phyloP scores from a whole-genome alignment of 1,140 invertebrate genomes.

The Neoseiulus cucumeris region DNA sequence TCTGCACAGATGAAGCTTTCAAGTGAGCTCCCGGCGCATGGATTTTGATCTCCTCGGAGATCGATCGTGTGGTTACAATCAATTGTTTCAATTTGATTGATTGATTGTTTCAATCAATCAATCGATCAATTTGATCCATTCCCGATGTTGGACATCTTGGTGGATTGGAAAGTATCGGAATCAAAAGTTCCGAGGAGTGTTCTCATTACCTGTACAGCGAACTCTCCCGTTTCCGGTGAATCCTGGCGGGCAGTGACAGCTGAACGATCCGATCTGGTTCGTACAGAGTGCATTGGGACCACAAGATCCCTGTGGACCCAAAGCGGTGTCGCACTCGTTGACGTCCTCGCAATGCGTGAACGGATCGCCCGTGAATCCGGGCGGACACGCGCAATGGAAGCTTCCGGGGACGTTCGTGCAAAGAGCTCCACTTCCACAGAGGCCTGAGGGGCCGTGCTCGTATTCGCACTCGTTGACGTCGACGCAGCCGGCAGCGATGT shows the following conservation, averaged over 20 bases:
- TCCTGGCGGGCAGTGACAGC: conserved; percentile 23
- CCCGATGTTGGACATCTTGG: no score
- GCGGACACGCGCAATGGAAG: conserved; percentile 50
- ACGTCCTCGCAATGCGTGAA: conserved; percentile 42
- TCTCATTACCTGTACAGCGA: conserved; percentile 18
- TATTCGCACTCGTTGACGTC: conserved; percentile 30
- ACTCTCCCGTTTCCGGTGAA: conserved; percentile 22
- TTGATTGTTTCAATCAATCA: no score
- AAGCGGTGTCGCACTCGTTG: conserved; percentile 62
- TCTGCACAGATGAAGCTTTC: conserved; percentile 30
- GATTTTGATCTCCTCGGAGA: no score
- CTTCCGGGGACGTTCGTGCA: conserved; percentile 49
- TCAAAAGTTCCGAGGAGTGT: no score
- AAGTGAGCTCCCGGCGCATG: no score
- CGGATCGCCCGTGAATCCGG: conserved; percentile 38
- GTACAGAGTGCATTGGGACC: conserved; percentile 60
- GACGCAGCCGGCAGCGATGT: conserved; percentile 59
- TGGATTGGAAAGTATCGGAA: no score
- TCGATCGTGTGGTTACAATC: no score
- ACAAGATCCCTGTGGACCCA: conserved; percentile 56
- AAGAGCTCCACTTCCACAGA: conserved; percentile 48
- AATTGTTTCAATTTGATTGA: no score
- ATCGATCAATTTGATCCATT: no score
- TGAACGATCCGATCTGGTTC: conserved; percentile 53
- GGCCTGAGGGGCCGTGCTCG: conserved; percentile 27